A percentile compares a stretch with the other conserved stretches of the same genome.
Evolutionary conservation across 1,140 invertebrate genomes (phyloP).

Genomic region (Stenopsyche tienmushanensis): DNA sequence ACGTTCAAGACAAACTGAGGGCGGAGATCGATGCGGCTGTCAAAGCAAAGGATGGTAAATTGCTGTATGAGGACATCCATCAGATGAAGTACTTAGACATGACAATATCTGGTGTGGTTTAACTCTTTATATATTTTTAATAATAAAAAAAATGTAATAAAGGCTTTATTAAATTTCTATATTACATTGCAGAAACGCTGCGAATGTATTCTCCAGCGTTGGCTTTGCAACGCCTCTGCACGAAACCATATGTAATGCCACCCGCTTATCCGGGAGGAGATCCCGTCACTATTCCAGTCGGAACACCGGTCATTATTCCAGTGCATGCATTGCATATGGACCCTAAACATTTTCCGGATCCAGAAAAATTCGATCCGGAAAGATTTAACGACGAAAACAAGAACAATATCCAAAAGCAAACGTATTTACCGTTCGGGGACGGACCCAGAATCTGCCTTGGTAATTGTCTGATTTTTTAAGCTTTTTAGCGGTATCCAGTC

Average conservation of each 20-base stretch:
- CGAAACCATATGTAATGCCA: slow-evolving; percentile 9
- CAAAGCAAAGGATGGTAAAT: slow-evolving; percentile 16
- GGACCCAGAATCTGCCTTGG: slow-evolving; percentile 35
- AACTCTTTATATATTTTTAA: too few relatives aligned
- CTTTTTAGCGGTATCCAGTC: too few relatives aligned
- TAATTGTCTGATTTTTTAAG: too few relatives aligned
- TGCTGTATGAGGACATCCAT: slow-evolving; percentile 24
- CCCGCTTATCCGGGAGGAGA: background rate
- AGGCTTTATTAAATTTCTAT: too few relatives aligned
- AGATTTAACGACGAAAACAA: slow-evolving; percentile 28
- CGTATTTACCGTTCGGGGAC: slow-evolving; percentile 34
- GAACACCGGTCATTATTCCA: slow-evolving; percentile 22
- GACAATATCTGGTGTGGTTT: too few relatives aligned
- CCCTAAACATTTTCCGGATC: slow-evolving; percentile 31
- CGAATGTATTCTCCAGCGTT: slow-evolving; percentile 22
- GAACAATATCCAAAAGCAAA: slow-evolving; percentile 14
- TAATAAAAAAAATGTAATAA: too few relatives aligned
- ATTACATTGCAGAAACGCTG: slow-evolving; percentile 29
- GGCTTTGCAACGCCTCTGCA: slow-evolving; percentile 20
- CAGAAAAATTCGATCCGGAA: slow-evolving; percentile 32
- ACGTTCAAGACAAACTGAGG: slow-evolving; percentile 27
- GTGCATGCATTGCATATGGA: slow-evolving; percentile 25
- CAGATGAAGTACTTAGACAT: slow-evolving; percentile 29
- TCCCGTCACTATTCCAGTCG: slow-evolving; percentile 1
- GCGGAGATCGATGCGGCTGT: slow-evolving; percentile 20